Conservation (phyloP, 2,888 invertebrate genomes). For the Timema cristinae region DNA sequence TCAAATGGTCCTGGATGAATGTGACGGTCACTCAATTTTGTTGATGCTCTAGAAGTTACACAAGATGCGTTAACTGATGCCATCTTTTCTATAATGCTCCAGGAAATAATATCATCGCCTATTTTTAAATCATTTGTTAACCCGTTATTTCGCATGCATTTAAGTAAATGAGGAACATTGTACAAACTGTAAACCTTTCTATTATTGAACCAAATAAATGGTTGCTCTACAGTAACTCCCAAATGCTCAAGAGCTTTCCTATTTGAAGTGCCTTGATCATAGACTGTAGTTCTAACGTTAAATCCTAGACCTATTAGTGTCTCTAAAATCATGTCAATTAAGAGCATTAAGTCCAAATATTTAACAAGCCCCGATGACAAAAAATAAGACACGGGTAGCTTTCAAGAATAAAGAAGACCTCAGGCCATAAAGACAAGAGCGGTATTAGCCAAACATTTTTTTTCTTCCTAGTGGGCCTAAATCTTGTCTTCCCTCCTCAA, state of each 20-base stretch:
- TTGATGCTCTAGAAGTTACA: slow-evolving; percentile 28
- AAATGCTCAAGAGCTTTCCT: slow-evolving; percentile 29
- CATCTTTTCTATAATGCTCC: slow-evolving; percentile 28
- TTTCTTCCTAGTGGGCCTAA: slow-evolving; percentile 31
- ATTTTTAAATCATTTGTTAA: slow-evolving; percentile 27
- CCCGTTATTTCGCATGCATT: slow-evolving; percentile 33
- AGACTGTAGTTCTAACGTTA: slow-evolving; percentile 31
- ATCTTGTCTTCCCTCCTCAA: slow-evolving; percentile 34
- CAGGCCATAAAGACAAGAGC: slow-evolving; percentile 35
- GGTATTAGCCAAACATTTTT: slow-evolving; percentile 31
- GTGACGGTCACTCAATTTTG: slow-evolving; percentile 34
- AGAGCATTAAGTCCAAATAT: slow-evolving; percentile 20
- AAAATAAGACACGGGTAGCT: slow-evolving; percentile 35
- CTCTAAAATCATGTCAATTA: slow-evolving; percentile 29
- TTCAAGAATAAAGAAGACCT: slow-evolving; percentile 34
- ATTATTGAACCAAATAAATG: slow-evolving; percentile 25
- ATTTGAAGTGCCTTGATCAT: slow-evolving; percentile 34
- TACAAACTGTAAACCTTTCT: slow-evolving; percentile 32
- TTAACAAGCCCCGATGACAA: slow-evolving; percentile 28
- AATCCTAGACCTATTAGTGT: slow-evolving; percentile 29
- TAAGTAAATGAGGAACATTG: slow-evolving; percentile 33
- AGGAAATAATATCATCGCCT: slow-evolving; percentile 18
- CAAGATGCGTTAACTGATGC: not conserved
- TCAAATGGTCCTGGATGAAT: slow-evolving; percentile 33
- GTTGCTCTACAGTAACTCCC: slow-evolving; percentile 31